phyloP scores from a whole-genome alignment of 2,113 vertebrate genomes.

The Formicarius rufipectus region DNA sequence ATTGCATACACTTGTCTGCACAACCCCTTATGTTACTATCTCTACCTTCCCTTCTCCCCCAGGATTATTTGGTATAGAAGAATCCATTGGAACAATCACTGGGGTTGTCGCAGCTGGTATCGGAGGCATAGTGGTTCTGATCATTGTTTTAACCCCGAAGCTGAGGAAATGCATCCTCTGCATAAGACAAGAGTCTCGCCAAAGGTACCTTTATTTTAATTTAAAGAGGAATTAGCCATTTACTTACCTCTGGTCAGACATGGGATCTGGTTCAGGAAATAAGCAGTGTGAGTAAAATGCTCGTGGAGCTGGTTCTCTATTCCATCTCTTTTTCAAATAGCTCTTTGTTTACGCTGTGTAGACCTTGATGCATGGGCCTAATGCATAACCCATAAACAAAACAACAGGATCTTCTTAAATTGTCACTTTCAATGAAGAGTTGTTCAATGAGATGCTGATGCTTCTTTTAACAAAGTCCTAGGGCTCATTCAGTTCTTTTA shows the following conservation, averaged over 20 bases:
- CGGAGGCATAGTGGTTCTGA: constrained; percentile 51
- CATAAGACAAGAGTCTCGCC: not conserved
- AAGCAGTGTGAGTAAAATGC: not conserved
- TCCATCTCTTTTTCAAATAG: not conserved
- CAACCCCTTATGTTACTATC: not conserved
- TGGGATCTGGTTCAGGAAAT: not conserved
- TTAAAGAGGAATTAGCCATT: not conserved
- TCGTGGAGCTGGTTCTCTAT: not conserved
- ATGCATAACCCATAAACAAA: not conserved
- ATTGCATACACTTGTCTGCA: not conserved
- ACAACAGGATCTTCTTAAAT: not conserved
- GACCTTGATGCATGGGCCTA: not conserved
- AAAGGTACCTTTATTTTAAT: not conserved
- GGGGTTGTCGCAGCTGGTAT: constrained; percentile 59
- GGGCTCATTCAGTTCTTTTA: not conserved
- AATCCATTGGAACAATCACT: constrained; percentile 69
- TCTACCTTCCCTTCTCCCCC: not conserved
- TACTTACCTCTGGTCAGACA: not conserved
- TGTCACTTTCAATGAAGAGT: not conserved
- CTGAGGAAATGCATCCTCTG: constrained; percentile 60
- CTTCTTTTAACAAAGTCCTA: not conserved
- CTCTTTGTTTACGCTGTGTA: not conserved
- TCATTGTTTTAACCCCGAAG: constrained; percentile 55
- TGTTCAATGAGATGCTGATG: not conserved
- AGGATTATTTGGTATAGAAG: constrained; percentile 68